Evolutionary conservation across 2,888 invertebrate species (phyloP).

Genomic region (Heteromurus nitidus): DNA sequence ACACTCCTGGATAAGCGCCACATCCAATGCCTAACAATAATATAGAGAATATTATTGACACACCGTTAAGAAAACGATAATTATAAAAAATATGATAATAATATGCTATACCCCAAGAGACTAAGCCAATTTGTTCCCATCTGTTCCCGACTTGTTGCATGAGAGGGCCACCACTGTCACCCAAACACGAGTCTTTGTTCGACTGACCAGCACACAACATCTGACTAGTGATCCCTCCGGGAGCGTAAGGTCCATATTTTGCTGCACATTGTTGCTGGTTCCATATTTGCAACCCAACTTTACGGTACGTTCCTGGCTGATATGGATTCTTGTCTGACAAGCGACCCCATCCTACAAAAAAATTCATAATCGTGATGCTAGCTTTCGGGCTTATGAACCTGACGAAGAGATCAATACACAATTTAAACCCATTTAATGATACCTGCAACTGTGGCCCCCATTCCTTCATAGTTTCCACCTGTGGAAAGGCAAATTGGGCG

Average conservation of each 20-base stretch:
- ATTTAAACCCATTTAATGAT: background rate
- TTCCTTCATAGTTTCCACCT: conserved; percentile 20
- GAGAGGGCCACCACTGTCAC: conserved; percentile 54
- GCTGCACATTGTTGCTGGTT: conserved; percentile 80
- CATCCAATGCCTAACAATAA: conserved; percentile 41
- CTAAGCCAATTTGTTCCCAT: conserved; percentile 67
- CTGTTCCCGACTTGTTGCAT: conserved; percentile 56
- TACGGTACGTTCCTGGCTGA: conserved; percentile 87
- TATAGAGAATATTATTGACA: conserved; percentile 14
- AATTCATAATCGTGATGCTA: background rate
- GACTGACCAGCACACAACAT: conserved; percentile 67
- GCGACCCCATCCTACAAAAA: conserved; percentile 56
- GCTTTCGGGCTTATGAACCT: too few species aligned
- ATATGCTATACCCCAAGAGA: conserved; percentile 59
- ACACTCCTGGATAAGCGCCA: conserved; percentile 63
- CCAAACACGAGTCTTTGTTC: conserved; percentile 62
- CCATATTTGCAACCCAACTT: conserved; percentile 91
- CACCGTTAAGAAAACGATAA: too few species aligned
- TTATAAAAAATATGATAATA: too few species aligned
- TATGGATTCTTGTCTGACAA: conserved; percentile 81
- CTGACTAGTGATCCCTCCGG: conserved; percentile 88
- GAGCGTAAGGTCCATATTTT: conserved; percentile 90
- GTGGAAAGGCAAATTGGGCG: conserved; percentile 62
- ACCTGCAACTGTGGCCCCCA: conserved; percentile 10
- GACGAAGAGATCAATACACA: background rate